Evolutionary conservation across 2,113 vertebrate genomes (phyloP).

Genomic region (Chlamydotis undulata): DNA sequence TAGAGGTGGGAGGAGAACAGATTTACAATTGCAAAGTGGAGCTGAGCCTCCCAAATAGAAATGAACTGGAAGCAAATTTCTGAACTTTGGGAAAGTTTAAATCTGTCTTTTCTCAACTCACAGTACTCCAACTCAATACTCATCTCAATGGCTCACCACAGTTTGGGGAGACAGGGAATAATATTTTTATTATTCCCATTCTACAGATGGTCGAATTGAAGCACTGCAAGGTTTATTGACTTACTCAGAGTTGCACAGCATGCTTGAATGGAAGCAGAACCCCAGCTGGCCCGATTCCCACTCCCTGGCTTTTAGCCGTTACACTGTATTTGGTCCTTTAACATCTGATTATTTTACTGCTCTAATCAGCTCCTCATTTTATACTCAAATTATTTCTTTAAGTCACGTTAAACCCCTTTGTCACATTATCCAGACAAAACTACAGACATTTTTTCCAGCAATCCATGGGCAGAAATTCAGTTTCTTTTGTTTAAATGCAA

Average conservation of each 20-base stretch:
- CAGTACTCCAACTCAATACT: slow-evolving; percentile 32
- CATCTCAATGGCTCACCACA: slow-evolving; percentile 49
- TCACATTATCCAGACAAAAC: neutral
- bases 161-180: slow-evolving; percentile 62
- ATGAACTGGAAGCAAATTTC: slow-evolving; percentile 45
- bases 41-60: slow-evolving; percentile 30
- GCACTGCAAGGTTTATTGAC: slow-evolving; percentile 65
- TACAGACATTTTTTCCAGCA: neutral
- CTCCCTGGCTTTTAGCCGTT: neutral
- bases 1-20: neutral
- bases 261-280: slow-evolving; percentile 64
- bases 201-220: slow-evolving; percentile 48
- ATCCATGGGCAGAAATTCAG: neutral
- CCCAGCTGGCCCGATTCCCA: slow-evolving; percentile 60
- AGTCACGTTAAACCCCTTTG: neutral
- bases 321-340: slow-evolving; percentile 29
- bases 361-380: slow-evolving; percentile 28
- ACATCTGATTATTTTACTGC: slow-evolving; percentile 42
- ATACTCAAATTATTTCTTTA: slow-evolving; percentile 12
- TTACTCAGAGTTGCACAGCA: slow-evolving; percentile 54
- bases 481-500: slow-evolving; percentile 10
- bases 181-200: slow-evolving; percentile 66
- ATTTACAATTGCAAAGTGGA: neutral
- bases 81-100: slow-evolving; percentile 61
- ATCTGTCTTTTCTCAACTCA: slow-evolving; percentile 59